phyloP scores from a whole-genome alignment of 2,797 vertebrate genomes.

The Salmo trutta region DNA sequence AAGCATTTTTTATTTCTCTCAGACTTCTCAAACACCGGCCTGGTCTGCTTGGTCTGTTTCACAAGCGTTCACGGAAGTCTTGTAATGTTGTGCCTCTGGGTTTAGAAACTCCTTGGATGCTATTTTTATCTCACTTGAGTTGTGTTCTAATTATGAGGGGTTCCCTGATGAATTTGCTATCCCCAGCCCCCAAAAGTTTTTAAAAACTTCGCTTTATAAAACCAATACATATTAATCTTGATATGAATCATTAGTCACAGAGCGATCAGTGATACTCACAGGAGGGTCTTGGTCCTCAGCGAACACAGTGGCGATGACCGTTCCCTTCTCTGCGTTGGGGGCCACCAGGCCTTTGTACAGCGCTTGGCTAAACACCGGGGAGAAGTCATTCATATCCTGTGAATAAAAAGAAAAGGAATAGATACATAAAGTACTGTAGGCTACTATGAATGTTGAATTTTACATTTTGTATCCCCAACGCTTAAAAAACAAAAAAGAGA shows the following conservation, averaged over 20 bases:
- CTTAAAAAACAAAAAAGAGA: too few relatives aligned
- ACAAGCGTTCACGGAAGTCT: too few relatives aligned
- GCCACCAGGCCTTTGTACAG: constrained; percentile 93
- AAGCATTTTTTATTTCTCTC: too few relatives aligned
- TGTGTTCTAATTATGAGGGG: too few relatives aligned
- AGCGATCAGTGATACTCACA: constrained; percentile 76
- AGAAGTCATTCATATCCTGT: constrained; percentile 97
- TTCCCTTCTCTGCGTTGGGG: constrained; percentile 92
- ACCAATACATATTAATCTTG: neutral
- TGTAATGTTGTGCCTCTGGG: too few relatives aligned
- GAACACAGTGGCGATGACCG: constrained; percentile 84
- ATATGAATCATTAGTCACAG: neutral
- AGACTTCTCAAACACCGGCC: too few relatives aligned
- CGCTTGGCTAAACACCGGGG: constrained; percentile 85
- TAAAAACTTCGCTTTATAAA: neutral
- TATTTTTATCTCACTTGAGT: too few relatives aligned
- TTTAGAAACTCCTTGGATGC: too few relatives aligned
- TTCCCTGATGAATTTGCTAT: too few relatives aligned
- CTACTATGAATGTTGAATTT: neutral
- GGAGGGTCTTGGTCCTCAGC: constrained; percentile 90
- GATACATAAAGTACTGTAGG: constrained; percentile 8
- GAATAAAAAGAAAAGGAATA: constrained; percentile 43
- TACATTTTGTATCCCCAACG: neutral
- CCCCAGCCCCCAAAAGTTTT: too few relatives aligned
- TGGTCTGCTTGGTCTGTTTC: too few relatives aligned